A percentile compares a stretch with the other conserved stretches of the same genome.
Evolutionary conservation across 1,140 invertebrate genomes (phyloP).

Genomic region (Brachystomella parvula): DNA sequence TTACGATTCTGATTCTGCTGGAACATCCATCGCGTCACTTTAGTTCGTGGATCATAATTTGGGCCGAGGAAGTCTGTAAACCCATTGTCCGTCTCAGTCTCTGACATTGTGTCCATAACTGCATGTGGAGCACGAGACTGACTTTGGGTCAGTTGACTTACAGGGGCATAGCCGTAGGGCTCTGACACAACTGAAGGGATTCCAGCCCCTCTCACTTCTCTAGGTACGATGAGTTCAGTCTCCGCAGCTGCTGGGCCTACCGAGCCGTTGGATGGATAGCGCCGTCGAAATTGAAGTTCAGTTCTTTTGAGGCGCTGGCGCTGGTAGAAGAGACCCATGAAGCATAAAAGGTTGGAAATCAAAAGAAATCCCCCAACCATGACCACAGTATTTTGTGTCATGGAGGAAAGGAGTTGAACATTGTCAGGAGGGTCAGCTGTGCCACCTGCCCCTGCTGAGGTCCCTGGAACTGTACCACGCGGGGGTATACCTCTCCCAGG

Average conservation of each 20-base stretch:
- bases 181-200: background rate
- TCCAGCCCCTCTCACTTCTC: too few relatives aligned
- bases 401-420: constrained; percentile 8
- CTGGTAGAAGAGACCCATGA: constrained; percentile 37
- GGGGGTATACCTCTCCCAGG: background rate
- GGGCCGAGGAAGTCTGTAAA: constrained; percentile 36
- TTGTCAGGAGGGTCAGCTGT: background rate
- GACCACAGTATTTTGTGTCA: constrained; percentile 29
- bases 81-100: constrained; percentile 37
- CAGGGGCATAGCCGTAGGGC: background rate
- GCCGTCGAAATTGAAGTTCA: constrained; percentile 27
- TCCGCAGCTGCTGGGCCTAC: background rate
- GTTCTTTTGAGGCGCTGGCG: constrained; percentile 30
- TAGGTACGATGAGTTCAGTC: too few relatives aligned
- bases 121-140: background rate
- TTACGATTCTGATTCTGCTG: constrained; percentile 19
- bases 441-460: background rate
- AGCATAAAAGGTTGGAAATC: constrained; percentile 32
- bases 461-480: background rate
- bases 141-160: background rate
- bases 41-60: constrained; percentile 35
- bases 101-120: constrained; percentile 28
- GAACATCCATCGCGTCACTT: constrained; percentile 37
- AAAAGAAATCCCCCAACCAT: constrained; percentile 32
- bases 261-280: constrained; percentile 19